Percentiles rank a stretch among this genome's conserved stretches.
Evolutionary conservation across 2,113 vertebrate species (phyloP).

Genomic region (Melierax canorus): DNA sequence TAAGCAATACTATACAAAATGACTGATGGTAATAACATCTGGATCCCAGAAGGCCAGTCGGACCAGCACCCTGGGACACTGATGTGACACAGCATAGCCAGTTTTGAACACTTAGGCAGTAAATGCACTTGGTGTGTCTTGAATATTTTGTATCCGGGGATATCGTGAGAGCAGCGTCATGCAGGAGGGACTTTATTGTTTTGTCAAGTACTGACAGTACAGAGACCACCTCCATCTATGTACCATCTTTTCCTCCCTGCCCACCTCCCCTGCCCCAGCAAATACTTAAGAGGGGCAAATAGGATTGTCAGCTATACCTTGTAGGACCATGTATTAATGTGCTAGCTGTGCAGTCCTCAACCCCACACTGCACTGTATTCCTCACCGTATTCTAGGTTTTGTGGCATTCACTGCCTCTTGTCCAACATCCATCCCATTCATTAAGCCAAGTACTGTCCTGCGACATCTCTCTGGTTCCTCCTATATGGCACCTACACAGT

Average conservation of each 20-base stretch:
- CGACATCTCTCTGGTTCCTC: background rate
- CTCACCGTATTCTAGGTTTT: background rate
- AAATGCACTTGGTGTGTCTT: background rate
- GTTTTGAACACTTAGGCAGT: background rate
- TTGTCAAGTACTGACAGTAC: background rate
- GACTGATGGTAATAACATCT: background rate
- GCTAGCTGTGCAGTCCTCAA: rapidly evolving
- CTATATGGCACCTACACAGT: rapidly evolving
- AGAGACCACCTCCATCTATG: background rate
- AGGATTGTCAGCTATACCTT: background rate
- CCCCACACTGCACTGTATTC: rapidly evolving
- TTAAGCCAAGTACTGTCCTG: background rate
- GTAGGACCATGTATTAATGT: background rate
- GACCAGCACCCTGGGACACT: background rate
- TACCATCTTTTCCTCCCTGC: rapidly evolving
- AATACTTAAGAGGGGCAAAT: background rate
- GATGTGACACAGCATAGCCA: background rate
- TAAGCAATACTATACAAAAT: background rate
- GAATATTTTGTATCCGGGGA: background rate
- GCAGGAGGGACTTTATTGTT: background rate
- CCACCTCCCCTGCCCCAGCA: rapidly evolving
- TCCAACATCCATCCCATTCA: background rate
- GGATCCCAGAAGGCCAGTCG: background rate
- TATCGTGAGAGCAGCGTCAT: background rate
- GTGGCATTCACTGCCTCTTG: background rate